Base-by-base conservation (phyloP, 2,113 vertebrate genomes). In the Eulemur macaco region DNA sequence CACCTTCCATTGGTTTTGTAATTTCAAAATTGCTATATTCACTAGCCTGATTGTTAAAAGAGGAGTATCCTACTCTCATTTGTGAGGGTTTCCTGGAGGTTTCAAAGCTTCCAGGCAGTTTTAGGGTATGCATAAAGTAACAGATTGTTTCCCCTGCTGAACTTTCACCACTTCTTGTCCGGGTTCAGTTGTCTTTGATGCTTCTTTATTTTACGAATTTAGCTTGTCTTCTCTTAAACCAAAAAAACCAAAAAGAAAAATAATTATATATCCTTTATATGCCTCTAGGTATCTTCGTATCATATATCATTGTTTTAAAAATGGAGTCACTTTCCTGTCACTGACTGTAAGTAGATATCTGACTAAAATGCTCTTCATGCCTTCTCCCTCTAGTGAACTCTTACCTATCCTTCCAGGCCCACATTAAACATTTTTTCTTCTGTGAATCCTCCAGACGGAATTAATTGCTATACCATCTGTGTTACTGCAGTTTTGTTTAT, bases 351-450 rank as follows among this genome's bases (percentile, higher is more conserved):
- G 66, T 86, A 78, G 47, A 34, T 37, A 91, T 18, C 76, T 93
- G 54, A 91, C 91, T 37, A 17, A 11, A 78, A 76, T 17, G 69
- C 31, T 42, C 58, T 92, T 86, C 8, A 12, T 14, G 8, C 64
- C 88, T 78, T 87, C 81, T 96, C 76, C 80, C 74, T 94, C 42
- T 92, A 23, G 74, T 90, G 76, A 96, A 58, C 90, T 90, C 23
- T 56, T 68, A 80, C 29, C 91, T 80, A 34, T 29, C 15, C 8
- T 86, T 77, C 74, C 34, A 83, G 87, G 50, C 13, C 25, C 80
- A 81, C 6, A n/a, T 86, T 68, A 45, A 68, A 29, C 74, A 76
- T 23, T 37, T 86, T 74, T 66, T 68, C 56, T 56, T 87, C 84
- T 78, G 56, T 9, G 25, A 94, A 52, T 29, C 15, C 86, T 77